These are phyloP conservation scores for Serripes groenlandicus DNA, from an alignment of 2,888 invertebrate genomes.

Conservation along the genomic window DNA sequence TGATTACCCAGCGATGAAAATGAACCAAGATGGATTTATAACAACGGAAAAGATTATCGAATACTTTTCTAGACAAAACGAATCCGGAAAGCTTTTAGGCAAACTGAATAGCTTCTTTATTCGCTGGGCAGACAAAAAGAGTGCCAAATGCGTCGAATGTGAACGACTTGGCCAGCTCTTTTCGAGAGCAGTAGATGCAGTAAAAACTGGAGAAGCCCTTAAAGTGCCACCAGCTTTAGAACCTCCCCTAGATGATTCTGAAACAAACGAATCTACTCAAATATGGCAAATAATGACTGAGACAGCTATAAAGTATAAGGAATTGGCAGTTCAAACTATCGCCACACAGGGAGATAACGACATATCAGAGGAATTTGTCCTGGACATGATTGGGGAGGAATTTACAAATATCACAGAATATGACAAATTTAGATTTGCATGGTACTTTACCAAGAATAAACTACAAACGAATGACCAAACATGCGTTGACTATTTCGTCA, in stretches of 20 bases:
- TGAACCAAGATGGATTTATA: constrained; percentile 27
- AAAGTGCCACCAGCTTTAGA: constrained; percentile 43
- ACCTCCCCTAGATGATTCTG: constrained; percentile 3
- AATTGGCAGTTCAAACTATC: not conserved
- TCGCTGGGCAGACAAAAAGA: constrained; percentile 71
- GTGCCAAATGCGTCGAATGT: constrained; percentile 76
- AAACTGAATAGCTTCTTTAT: constrained; percentile 49
- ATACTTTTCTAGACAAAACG: constrained; percentile 84
- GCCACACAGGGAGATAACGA: not conserved
- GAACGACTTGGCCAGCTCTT: constrained; percentile 70
- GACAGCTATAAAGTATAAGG: constrained; percentile 16
- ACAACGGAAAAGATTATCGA: constrained; percentile 80
- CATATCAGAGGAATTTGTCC: constrained; percentile 38
- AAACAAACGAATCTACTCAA: not conserved
- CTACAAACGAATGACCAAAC: not conserved
- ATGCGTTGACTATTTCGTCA: constrained; percentile 22
- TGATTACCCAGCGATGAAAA: constrained; percentile 43
- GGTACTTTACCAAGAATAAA: constrained; percentile 10
- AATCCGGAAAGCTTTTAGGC: constrained; percentile 79
- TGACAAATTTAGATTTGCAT: constrained; percentile 50
- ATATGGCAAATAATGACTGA: constrained; percentile 49
- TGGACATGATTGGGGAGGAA: constrained; percentile 13
- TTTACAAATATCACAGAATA: constrained; percentile 40
- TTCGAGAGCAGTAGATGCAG: constrained; percentile 82
- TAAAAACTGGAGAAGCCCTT: constrained; percentile 81